These are phyloP conservation scores for Scelioninae gen. 1 DNA, from an alignment of 2,888 invertebrate species.

Conservation along the genomic window DNA sequence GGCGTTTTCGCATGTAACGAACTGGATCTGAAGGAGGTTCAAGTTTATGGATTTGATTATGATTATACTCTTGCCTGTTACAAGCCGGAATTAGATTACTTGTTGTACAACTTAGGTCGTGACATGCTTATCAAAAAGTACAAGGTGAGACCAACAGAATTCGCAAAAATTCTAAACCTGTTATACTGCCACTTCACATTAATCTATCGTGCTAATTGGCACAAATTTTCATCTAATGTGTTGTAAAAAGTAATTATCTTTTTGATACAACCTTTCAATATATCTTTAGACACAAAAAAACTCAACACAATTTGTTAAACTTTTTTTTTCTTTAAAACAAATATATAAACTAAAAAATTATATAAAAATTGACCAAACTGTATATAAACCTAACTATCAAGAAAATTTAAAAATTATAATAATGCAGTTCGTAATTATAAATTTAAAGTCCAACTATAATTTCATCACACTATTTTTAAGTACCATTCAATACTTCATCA, in stretches of 20 bases:
- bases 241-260: neutral
- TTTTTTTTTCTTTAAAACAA: too few species aligned
- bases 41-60: conserved; percentile 99
- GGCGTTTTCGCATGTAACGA: conserved; percentile 99
- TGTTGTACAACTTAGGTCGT: conserved; percentile 95
- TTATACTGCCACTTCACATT: neutral
- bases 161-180: neutral
- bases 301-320: too few species aligned
- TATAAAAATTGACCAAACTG: too few species aligned
- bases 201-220: neutral
- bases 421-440: neutral
- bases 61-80: conserved; percentile 99
- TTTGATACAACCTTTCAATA: neutral
- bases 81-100: conserved; percentile 93
- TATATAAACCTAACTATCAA: too few species aligned
- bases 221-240: neutral
- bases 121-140: conserved; percentile 93
- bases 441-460: too few species aligned
- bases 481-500: neutral
- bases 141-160: conserved; percentile 87
- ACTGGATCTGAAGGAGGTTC: conserved; percentile 94
- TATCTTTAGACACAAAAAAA: too few species aligned
- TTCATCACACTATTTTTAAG: too few species aligned
- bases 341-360: too few species aligned
- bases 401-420: too few species aligned